phyloP scores from a whole-genome alignment of 2,888 invertebrate genomes.

The Ormyrus thymus region DNA sequence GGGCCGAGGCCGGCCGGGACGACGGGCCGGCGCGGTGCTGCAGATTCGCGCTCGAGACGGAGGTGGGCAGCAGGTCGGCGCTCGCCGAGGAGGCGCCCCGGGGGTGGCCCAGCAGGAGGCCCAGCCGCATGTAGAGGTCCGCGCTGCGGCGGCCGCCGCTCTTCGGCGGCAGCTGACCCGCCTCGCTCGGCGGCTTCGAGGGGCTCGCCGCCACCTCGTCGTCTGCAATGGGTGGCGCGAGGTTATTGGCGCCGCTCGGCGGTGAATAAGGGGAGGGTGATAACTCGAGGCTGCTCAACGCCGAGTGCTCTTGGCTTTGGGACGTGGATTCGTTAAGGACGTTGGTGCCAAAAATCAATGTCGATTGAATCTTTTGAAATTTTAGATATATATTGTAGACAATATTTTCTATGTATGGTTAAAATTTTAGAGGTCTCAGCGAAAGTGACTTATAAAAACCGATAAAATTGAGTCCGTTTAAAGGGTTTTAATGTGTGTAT shows the following conservation, averaged over 20 bases:
- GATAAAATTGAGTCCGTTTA: too few relatives aligned
- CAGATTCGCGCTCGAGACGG: slow-evolving; percentile 46
- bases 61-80: slow-evolving; percentile 42
- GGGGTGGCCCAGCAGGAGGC: slow-evolving; percentile 82
- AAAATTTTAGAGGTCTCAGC: too few relatives aligned
- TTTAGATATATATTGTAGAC: too few relatives aligned
- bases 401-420: too few relatives aligned
- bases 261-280: too few relatives aligned
- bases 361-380: too few relatives aligned
- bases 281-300: too few relatives aligned
- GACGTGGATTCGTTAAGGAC: neutral
- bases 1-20: slow-evolving; percentile 57
- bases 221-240: slow-evolving; percentile 75
- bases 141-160: slow-evolving; percentile 72
- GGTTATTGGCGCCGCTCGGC: neutral
- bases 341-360: too few relatives aligned
- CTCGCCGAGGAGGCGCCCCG: slow-evolving; percentile 52
- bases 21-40: slow-evolving; percentile 19
- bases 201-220: slow-evolving; percentile 79
- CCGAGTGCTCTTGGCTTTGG: too few relatives aligned
- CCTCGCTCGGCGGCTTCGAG: slow-evolving; percentile 77
- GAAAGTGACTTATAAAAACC: too few relatives aligned
- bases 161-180: slow-evolving; percentile 64
- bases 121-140: slow-evolving; percentile 88
- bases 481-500: too few relatives aligned